Evolutionary conservation across 35 echinoderm and acorn worm genomes (phyloP).

Genomic region (Heliocidaris tuberculata): DNA sequence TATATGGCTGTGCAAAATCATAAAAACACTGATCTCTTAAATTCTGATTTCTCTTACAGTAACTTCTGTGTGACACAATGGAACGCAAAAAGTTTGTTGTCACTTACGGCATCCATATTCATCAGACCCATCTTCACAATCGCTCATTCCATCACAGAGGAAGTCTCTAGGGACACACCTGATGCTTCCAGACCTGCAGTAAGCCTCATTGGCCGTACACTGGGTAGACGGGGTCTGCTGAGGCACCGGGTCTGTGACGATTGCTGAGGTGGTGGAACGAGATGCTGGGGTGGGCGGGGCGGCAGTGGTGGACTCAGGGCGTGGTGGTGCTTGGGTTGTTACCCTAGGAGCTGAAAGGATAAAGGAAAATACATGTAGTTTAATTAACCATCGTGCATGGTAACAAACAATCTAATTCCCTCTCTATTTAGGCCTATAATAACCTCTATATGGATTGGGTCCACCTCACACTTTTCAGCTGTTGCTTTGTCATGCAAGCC

Average conservation of each 20-base stretch:
- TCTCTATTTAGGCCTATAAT: not conserved
- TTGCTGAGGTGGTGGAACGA: not conserved
- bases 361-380: not conserved
- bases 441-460: too few relatives aligned
- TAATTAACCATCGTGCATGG: not conserved
- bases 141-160: slow-evolving; percentile 32
- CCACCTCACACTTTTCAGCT: too few relatives aligned
- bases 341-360: not conserved
- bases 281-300: not conserved
- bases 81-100: too few relatives aligned
- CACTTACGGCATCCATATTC: slow-evolving; percentile 36
- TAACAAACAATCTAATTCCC: not conserved
- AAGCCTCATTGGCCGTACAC: slow-evolving; percentile 6
- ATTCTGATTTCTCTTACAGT: too few relatives aligned
- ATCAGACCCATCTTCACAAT: slow-evolving; percentile 36
- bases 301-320: not conserved
- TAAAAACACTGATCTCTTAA: too few relatives aligned
- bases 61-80: too few relatives aligned
- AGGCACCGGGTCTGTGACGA: not conserved
- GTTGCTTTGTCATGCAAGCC: too few relatives aligned
- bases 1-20: too few relatives aligned
- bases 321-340: not conserved
- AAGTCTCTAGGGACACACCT: slow-evolving; percentile 25
- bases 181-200: slow-evolving; percentile 16
- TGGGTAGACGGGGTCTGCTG: not conserved